Conservation (phyloP, 2,888 invertebrate genomes). For the Drosophila helvetica region DNA sequence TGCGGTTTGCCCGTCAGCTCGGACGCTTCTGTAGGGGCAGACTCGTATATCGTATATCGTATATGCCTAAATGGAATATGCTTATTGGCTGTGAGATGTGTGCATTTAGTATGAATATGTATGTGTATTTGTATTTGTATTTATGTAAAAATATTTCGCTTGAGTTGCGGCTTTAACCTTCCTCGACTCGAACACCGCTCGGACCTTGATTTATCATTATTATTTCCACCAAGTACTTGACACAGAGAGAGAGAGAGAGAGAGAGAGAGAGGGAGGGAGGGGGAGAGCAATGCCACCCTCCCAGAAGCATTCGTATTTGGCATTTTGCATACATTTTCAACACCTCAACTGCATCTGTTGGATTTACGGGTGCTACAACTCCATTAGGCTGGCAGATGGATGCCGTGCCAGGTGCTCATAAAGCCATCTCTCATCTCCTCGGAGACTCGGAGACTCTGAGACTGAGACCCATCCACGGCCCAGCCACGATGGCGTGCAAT, state of each 20-base stretch:
- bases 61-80: constrained; percentile 9
- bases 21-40: constrained; percentile 30
- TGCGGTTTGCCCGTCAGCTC: constrained; percentile 50
- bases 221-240: constrained; percentile 21
- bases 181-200: constrained; percentile 36
- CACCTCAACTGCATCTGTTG: constrained; percentile 32
- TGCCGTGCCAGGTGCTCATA: constrained; percentile 31
- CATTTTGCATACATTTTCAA: constrained; percentile 40
- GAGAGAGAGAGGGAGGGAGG: constrained; percentile 4
- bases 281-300: constrained; percentile 12
- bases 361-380: constrained; percentile 31
- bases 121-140: no score
- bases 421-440: constrained; percentile 1
- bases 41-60: constrained; percentile 21
- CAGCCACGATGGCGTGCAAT: constrained; percentile 46
- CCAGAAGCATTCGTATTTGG: not conserved
- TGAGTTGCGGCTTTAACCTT: constrained; percentile 52
- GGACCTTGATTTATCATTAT: constrained; percentile 33
- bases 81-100: constrained; percentile 36
- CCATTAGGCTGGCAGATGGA: constrained; percentile 16
- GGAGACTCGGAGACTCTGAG: no score
- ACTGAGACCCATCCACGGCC: not conserved
- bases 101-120: constrained; percentile 8
- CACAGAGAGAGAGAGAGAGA: constrained; percentile 4
- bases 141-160: no score